These are phyloP conservation scores for Rhinoraja longicauda DNA, from an alignment of 2,797 vertebrate species.

Conservation along the genomic window DNA sequence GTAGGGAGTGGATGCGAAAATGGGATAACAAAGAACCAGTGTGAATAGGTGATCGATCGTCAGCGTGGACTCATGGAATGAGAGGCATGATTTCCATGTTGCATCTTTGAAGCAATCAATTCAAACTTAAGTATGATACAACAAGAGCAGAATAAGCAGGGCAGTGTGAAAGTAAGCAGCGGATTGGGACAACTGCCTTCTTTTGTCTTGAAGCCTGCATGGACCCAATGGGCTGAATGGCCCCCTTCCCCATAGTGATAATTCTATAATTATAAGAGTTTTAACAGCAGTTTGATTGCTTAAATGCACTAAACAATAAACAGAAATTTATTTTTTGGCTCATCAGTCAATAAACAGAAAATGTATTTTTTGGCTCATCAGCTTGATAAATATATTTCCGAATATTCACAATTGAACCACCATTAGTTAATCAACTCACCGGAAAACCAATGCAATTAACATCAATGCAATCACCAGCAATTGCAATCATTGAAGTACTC, in stretches of 20 bases:
- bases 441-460: not conserved
- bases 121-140: not conserved
- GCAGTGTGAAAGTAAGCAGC: no score
- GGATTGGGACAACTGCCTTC: no score
- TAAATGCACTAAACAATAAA: not conserved
- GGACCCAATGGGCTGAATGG: no score
- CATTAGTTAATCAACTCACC: not conserved
- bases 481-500: not conserved
- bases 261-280: no score
- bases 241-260: no score
- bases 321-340: not conserved
- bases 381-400: not conserved
- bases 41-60: no score
- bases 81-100: no score
- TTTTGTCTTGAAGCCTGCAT: no score
- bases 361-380: not conserved
- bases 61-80: no score
- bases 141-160: not conserved
- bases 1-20: no score
- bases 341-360: not conserved
- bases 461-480: not conserved
- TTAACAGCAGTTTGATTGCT: no score
- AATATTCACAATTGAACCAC: not conserved
- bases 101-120: not conserved
- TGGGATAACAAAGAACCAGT: no score